Base-by-base conservation (phyloP, 2,888 invertebrate genomes). In the Neoascia interrupta region DNA sequence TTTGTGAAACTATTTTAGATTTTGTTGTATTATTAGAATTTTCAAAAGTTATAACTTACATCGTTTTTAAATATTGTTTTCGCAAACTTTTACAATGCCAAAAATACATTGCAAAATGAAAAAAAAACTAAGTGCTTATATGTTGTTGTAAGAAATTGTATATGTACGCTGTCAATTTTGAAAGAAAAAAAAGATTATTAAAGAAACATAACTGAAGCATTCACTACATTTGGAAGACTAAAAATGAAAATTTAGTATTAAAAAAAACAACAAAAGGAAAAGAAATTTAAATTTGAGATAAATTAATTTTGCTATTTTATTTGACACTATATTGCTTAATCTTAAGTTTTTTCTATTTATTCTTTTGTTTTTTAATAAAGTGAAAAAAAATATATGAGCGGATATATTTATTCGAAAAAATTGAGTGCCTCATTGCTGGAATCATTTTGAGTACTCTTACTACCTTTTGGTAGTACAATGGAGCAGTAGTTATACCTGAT, bases 111-210 rank as follows among this genome's bases (percentile, higher is more conserved):
- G 26, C 23, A 34, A 70, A 58, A 6, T 41, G 43, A 61, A 61
- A 26, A 39, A 21, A 13, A 60, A 36, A 45, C 4, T 13, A 60
- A 60, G 45, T 16, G 31, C 37, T 45, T 51, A 34, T 21, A 47
- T 15, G 28, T n/a, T 41, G 15, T 70, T 45, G 61, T 16, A 70
- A 51, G 63, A 70, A 60, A 53, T 28, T 63, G 45, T 68, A 75
- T 68, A 75, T 69, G 74, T 56, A 69, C 54, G 61, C 53, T 69
- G 75, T 75, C 75, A 75, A 75, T 75, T 75, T 69, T 51, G 56
- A 36, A 61, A 63, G 16, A 41, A 19, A 47, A 15, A 47, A 49
- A 10, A 51, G 41, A 41, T 18, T 5, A n/a, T 23, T 18, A 15
- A 39, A 47, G 11, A 37, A 34, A 34, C 19, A 58, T n/a, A 19